A percentile compares a stretch with the other conserved stretches of the same genome.
These are phyloP conservation scores for Felis catus DNA, from an alignment of 2,113 vertebrate genomes.

Conservation along the genomic window F.catus_Fca126_mat1.0 CM031416.1:70885501-70886000, in stretches of 20 bases:
- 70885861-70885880: neutral
- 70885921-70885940: neutral
- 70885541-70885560: slow-evolving; percentile 57
- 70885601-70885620: neutral
- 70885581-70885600: neutral
- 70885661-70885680: neutral
- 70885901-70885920: slow-evolving; percentile 29
- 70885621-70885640: slow-evolving; percentile 36
- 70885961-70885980: neutral
- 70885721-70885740: neutral
- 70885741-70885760: neutral
- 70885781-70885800: slow-evolving; percentile 28
- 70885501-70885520: slow-evolving; percentile 58
- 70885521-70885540: slow-evolving; percentile 35
- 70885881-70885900: neutral
- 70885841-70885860: slow-evolving; percentile 24
- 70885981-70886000: neutral
- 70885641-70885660: slow-evolving; percentile 24
- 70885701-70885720: slow-evolving; percentile 47
- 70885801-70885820: neutral
- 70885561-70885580: slow-evolving; percentile 46
- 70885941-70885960: slow-evolving; percentile 4
- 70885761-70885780: slow-evolving; percentile 27
- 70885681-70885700: slow-evolving; percentile 18
- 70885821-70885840: neutral